Conservation (phyloP, 2,113 vertebrate species). For the Struthidea cinerea region DNA sequence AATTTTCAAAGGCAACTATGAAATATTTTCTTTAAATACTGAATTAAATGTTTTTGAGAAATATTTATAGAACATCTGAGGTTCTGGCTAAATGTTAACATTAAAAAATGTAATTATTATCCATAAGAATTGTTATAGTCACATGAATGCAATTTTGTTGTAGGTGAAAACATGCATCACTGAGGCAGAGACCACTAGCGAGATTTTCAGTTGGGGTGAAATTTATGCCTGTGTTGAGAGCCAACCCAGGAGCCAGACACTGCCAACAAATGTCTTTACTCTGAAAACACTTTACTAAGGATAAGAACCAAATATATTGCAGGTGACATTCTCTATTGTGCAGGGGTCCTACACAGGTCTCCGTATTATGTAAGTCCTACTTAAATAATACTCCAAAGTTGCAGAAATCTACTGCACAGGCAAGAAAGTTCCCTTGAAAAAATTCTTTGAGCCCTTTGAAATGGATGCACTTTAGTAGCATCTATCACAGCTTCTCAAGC, state of each 20-base stretch:
- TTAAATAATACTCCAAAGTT: constrained; percentile 32
- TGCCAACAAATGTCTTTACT: constrained; percentile 1
- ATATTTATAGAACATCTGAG: background rate
- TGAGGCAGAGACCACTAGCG: background rate
- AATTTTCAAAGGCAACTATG: background rate
- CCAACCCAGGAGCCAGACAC: background rate
- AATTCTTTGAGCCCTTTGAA: constrained; percentile 10
- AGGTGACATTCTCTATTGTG: constrained; percentile 2
- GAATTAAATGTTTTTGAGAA: background rate
- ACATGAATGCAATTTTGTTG: background rate
- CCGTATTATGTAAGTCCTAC: background rate
- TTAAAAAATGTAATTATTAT: background rate
- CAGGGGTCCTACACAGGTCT: constrained; percentile 46
- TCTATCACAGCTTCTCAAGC: constrained; percentile 28
- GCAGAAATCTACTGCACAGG: background rate
- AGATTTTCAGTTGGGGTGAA: background rate
- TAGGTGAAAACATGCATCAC: background rate
- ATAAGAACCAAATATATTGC: constrained; percentile 32
- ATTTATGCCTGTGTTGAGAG: background rate
- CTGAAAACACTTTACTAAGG: constrained; percentile 6
- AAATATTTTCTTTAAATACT: background rate
- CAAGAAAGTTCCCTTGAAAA: constrained; percentile 38
- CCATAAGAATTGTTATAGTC: background rate
- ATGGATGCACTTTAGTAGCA: constrained; percentile 12
- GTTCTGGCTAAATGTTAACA: background rate